Conservation (phyloP, 2,888 invertebrate species). For the Scelioninae gen. 1 region DNA sequence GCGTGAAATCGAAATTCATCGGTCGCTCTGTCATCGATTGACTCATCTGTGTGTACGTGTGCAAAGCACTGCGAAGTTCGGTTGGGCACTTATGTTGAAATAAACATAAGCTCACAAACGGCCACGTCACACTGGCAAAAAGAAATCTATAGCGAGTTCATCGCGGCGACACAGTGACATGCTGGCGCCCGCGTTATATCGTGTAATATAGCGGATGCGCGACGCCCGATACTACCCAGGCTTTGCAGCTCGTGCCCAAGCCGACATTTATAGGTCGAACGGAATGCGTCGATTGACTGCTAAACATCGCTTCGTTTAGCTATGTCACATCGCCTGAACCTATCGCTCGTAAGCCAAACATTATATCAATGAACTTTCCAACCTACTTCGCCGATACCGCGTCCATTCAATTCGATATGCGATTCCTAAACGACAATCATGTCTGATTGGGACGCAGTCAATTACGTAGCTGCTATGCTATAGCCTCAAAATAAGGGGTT, state of each 20-base stretch:
- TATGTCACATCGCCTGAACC: constrained; percentile 67
- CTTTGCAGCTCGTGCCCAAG: constrained; percentile 66
- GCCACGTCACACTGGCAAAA: constrained; percentile 81
- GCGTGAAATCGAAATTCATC: constrained; percentile 30
- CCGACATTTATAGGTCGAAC: constrained; percentile 71
- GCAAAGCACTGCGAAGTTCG: constrained; percentile 12
- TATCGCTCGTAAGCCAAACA: constrained; percentile 53
- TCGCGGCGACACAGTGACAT: constrained; percentile 79
- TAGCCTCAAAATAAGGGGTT: constrained; percentile 21
- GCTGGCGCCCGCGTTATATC: constrained; percentile 77
- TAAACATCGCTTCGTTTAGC: constrained; percentile 61
- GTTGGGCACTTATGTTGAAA: constrained; percentile 74
- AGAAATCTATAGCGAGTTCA: constrained; percentile 81
- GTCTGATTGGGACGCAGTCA: constrained; percentile 50
- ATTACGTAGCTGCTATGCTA: constrained; percentile 46
- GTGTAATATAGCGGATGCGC: constrained; percentile 62
- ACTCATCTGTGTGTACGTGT: too few species aligned
- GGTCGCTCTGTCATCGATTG: constrained; percentile 12
- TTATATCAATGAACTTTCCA: constrained; percentile 65
- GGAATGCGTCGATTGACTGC: constrained; percentile 69
- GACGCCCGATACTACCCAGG: constrained; percentile 57
- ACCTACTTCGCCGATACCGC: constrained; percentile 69
- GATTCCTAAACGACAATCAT: constrained; percentile 48
- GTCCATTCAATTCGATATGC: constrained; percentile 49
- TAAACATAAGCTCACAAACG: constrained; percentile 81